Percentiles rank a stretch among this genome's conserved stretches.
phyloP scores from a whole-genome alignment of 2,888 invertebrate species.

The Leucophenga maculata region DNA sequence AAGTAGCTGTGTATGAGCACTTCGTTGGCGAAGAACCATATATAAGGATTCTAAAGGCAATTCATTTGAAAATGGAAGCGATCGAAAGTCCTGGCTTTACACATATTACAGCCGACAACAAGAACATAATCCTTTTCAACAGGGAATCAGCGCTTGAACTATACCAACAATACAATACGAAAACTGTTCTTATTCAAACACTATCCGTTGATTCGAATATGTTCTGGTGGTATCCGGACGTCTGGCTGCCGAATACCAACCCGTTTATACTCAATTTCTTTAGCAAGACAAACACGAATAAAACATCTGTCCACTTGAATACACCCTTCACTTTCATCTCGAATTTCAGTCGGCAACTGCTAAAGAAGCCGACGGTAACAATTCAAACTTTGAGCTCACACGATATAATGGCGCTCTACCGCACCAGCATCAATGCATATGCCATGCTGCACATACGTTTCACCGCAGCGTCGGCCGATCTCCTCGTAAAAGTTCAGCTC shows the following conservation, averaged over 20 bases:
- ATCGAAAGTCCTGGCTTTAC: slow-evolving; percentile 1
- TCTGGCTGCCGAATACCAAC: slow-evolving; percentile 16
- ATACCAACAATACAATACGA: neutral
- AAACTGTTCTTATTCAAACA: slow-evolving; percentile 25
- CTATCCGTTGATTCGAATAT: slow-evolving; percentile 34
- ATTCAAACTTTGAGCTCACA: no score
- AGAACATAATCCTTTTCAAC: neutral
- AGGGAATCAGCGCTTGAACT: neutral
- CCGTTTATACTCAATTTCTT: slow-evolving; percentile 26
- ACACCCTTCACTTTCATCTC: no score
- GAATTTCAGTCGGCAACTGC: no score
- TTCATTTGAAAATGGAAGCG: slow-evolving; percentile 16
- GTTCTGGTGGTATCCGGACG: slow-evolving; percentile 40
- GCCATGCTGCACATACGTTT: slow-evolving; percentile 32
- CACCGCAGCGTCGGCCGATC: slow-evolving; percentile 14
- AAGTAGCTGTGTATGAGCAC: slow-evolving; percentile 10
- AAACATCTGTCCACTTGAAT: no score
- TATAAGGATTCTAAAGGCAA: neutral
- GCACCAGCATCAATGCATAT: neutral
- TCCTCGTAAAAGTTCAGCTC: slow-evolving; percentile 30
- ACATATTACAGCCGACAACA: slow-evolving; percentile 9
- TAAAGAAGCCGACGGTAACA: no score
- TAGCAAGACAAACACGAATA: neutral
- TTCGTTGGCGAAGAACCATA: slow-evolving; percentile 27
- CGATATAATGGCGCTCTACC: slow-evolving; percentile 31